A percentile compares a stretch with the other conserved stretches of the same genome.
phyloP scores from a whole-genome alignment of 2,888 invertebrate species.

The Asteroscopus sphinx region DNA sequence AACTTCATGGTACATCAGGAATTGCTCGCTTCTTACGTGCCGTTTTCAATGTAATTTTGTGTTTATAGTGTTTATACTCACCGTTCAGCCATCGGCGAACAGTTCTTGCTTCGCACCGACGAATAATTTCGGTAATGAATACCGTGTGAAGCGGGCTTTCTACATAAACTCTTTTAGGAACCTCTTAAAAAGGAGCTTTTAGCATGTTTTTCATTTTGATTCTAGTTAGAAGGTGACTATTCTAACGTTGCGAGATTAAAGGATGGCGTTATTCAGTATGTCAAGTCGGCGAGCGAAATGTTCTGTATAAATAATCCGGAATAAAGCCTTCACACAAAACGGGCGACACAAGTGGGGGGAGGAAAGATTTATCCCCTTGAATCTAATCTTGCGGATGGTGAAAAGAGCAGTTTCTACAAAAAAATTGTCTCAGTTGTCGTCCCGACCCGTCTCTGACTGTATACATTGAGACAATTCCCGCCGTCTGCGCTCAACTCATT shows the following conservation, averaged over 20 bases:
- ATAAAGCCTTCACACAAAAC: conserved; percentile 85
- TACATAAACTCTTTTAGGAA: conserved; percentile 57
- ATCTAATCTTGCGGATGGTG: conserved; percentile 87
- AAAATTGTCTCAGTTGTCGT: conserved; percentile 76
- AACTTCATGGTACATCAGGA: conserved; percentile 81
- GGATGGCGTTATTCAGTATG: conserved; percentile 77
- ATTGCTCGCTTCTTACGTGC: conserved; percentile 74
- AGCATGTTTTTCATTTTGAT: conserved; percentile 49
- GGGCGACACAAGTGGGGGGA: conserved; percentile 80
- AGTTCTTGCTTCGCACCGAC: conserved; percentile 43
- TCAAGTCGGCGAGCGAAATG: conserved; percentile 77
- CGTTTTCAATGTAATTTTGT: conserved; percentile 71
- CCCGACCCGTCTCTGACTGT: conserved; percentile 63
- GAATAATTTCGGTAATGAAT: conserved; percentile 59
- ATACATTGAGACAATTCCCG: conserved; percentile 73
- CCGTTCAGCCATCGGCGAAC: conserved; percentile 43
- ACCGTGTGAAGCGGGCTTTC: conserved; percentile 53
- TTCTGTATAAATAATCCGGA: conserved; percentile 84
- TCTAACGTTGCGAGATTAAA: conserved; percentile 72
- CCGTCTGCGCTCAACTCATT: conserved; percentile 75
- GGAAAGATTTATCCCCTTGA: conserved; percentile 86
- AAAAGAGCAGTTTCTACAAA: conserved; percentile 84
- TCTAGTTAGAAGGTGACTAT: conserved; percentile 64
- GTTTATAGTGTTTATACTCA: conserved; percentile 64
- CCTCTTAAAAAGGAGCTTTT: conserved; percentile 53